Conservation (phyloP, 2,888 invertebrate genomes). For the Dermolepida albohirtum region DNA sequence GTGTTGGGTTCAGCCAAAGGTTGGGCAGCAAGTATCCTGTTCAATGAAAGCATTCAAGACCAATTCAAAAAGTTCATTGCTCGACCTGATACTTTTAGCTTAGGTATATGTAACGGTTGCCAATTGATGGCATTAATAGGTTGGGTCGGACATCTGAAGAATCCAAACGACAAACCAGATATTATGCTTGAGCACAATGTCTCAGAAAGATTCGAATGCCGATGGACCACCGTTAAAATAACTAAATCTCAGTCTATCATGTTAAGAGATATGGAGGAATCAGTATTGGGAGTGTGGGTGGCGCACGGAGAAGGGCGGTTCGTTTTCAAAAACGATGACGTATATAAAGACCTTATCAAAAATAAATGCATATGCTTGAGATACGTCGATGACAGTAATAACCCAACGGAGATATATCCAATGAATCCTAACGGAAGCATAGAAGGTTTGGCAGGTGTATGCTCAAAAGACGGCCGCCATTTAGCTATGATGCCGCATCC, state of each 20-base stretch:
- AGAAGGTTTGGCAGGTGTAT: conserved; percentile 89
- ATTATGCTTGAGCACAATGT: conserved; percentile 85
- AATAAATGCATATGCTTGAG: conserved; percentile 77
- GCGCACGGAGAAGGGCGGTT: conserved; percentile 96
- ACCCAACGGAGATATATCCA: conserved; percentile 85
- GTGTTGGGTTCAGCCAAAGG: conserved; percentile 98
- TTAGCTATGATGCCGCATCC: conserved; percentile 99
- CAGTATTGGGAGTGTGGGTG: conserved; percentile 93
- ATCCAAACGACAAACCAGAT: conserved; percentile 65
- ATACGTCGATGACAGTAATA: conserved; percentile 85
- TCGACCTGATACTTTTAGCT: conserved; percentile 88
- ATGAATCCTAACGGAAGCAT: conserved; percentile 94
- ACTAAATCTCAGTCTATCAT: conserved; percentile 81
- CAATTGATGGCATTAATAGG: conserved; percentile 95
- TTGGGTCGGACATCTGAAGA: conserved; percentile 78
- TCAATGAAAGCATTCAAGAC: conserved; percentile 78
- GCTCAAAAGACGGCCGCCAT: conserved; percentile 92
- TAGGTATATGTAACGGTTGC: conserved; percentile 99
- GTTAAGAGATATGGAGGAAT: conserved; percentile 88
- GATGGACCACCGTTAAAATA: conserved; percentile 70
- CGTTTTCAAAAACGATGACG: conserved; percentile 67
- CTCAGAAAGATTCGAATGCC: conserved; percentile 89
- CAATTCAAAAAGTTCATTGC: conserved; percentile 82
- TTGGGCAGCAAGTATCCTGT: conserved; percentile 94
- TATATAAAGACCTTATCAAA: conserved; percentile 67